Base-by-base conservation (phyloP, 1,140 invertebrate genomes). In the Bombus fervidus region DNA sequence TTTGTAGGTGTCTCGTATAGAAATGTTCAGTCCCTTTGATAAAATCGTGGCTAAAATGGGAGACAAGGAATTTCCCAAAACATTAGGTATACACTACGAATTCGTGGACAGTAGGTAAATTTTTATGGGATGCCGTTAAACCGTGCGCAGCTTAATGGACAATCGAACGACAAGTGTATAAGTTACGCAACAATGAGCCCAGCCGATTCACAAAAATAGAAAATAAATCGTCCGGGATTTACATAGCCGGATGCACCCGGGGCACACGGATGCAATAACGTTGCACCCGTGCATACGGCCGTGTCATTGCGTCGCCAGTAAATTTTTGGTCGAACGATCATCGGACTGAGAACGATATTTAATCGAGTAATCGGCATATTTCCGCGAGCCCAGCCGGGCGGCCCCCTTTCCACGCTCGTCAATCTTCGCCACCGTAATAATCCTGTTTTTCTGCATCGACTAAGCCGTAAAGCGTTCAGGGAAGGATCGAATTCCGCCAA, bases 351-450 rank as follows among this genome's bases (percentile, higher is more conserved):
- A 83, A 41, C 81, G 81, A 84, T 84, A 86, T 86, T 84, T 78
- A 84, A 86, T 86, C 85, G 81, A 78, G 77, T 83, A 83, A 86
- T 77, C 81, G 85, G 71, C 72, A 68, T 75, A 81, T 86, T 75
- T 82, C 43, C 43, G 59, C 39, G 37, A 18, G 15, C 2, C 25
- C 31, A 53, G 6, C 10, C 9, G 3, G 1, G 2, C 68, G 1
- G 1, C 15, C 12, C 5, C n/a, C 28, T 13, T 34, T 12, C 13
- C 8, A 6, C 13, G 9, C 47, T 34, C 74, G 47, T 69, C 34
- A 59, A 68, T 57, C 82, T 47, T 43, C 39, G n/a, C 34, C 66
- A 3, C 73, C 59, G 41, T 83, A 77, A 83, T 83, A 71, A 84
- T 84, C 82, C 66, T 28, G 75, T 71, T 79, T 84, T 71, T 69